Base-by-base conservation (phyloP, 1,140 invertebrate species). In the Saccostrea cuccullata region DNA sequence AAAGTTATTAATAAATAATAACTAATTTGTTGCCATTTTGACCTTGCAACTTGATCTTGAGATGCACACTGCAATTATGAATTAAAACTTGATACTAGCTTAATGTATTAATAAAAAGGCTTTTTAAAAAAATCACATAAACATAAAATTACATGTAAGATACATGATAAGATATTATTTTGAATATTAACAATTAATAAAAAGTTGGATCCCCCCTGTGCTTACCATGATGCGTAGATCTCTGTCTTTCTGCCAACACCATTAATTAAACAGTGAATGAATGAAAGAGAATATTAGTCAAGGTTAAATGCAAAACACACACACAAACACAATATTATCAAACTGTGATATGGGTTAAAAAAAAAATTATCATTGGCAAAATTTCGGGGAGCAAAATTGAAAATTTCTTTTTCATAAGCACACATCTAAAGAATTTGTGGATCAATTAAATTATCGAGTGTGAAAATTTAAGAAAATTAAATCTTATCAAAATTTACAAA, bases 161-260 rank as follows among this genome's bases (percentile, higher is more conserved):
- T 47, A 47, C 1, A 3, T 47, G 47, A 47, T 47, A 47, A 23
- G 20, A 23, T 67, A 67, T 67, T 67, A 23, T 9, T n/a, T 20
- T 67, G 20, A 67, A 20, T 20, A n/a, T n/a, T 67, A 20, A 67
- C 20, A 20, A 20, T 67, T 67, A 23, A 77, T 8, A 77, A 77
- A 15, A 77, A 77, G 12, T 30, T 30, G 30, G 70, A 77, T 77
- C 26, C 70, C 12, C 26, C 11, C 77, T 40, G 23, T 64, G 88
- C 92, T 93, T 93, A 93, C 92, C 92, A 92, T 92, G 77, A 92
- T 92, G 73, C 92, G 90, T 58, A 93, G 91, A 82, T 93, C 92
- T 90, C 86, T 90, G 89, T 93, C 92, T 90, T 88, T 91, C 92
- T 93, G 91, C 88, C 84, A 85, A 26, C 84, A 85, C 84, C 84